Evolutionary conservation across 1,140 invertebrate species (phyloP).

Genomic region (Euglossa dilemma): DNA sequence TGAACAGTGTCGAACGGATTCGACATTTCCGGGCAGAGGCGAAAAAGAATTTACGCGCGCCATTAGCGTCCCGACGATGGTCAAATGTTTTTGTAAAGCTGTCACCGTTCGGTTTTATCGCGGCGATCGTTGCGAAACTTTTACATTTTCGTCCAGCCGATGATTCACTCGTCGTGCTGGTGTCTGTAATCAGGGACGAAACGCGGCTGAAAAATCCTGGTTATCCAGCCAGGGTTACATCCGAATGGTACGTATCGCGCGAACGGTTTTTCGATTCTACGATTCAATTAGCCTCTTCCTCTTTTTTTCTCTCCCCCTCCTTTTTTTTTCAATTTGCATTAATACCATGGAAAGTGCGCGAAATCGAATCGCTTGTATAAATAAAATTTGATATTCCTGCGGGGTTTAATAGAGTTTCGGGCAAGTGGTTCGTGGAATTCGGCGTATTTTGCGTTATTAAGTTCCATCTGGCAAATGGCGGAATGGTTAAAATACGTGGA

Average conservation of each 20-base stretch:
- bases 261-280: not conserved
- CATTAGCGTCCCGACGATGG: constrained; percentile 52
- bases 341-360: not conserved
- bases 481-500: not conserved
- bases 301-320: too few relatives aligned
- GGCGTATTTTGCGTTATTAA: not conserved
- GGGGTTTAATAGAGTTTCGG: not conserved
- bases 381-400: not conserved
- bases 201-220: not conserved
- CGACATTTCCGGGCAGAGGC: constrained; percentile 18
- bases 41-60: constrained; percentile 54
- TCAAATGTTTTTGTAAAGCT: constrained; percentile 56
- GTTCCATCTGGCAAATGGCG: not conserved
- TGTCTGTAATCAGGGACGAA: constrained; percentile 1
- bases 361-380: not conserved
- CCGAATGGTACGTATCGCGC: not conserved
- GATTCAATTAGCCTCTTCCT: not conserved
- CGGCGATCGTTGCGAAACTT: constrained; percentile 22
- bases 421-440: not conserved
- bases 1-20: constrained; percentile 33
- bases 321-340: constrained; percentile 7
- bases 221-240: too few relatives aligned
- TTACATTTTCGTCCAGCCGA: constrained; percentile 12
- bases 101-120: constrained; percentile 42
- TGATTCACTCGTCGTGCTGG: not conserved